Evolutionary conservation across 1,140 invertebrate genomes (phyloP).

Genomic region (Luehdorfia chinensis): DNA sequence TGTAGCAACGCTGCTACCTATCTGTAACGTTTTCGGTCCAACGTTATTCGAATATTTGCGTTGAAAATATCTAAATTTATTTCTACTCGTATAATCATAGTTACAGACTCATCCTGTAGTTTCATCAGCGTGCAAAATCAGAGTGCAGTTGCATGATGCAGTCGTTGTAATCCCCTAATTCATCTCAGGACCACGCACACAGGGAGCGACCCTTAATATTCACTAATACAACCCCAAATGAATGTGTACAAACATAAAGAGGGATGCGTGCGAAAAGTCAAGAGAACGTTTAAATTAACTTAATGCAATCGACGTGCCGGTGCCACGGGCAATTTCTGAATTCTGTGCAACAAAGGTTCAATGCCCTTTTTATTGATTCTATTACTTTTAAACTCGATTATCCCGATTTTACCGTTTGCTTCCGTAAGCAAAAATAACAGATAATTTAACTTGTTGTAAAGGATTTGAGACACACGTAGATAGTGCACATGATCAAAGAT

Average conservation of each 20-base stretch:
- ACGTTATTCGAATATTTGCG: too few species aligned
- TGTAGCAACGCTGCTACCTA: too few species aligned
- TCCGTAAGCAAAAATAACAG: too few species aligned
- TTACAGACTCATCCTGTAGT: constrained; percentile 47
- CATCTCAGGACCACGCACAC: constrained; percentile 56
- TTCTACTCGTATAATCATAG: too few species aligned
- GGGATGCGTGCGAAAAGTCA: constrained; percentile 68
- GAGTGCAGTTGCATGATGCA: constrained; percentile 73
- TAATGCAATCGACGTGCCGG: constrained; percentile 33
- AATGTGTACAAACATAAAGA: constrained; percentile 49
- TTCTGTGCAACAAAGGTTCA: constrained; percentile 2
- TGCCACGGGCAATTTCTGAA: neutral
- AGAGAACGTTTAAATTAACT: constrained; percentile 53
- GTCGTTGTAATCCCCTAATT: constrained; percentile 70
- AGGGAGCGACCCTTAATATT: constrained; percentile 38
- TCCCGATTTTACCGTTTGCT: too few species aligned
- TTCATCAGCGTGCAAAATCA: constrained; percentile 63
- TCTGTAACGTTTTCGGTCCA: too few species aligned
- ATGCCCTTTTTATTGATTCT: constrained; percentile 6
- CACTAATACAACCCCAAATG: constrained; percentile 54
- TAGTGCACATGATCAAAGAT: too few species aligned
- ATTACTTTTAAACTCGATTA: too few species aligned
- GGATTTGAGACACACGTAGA: too few species aligned
- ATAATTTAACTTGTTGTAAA: too few species aligned
- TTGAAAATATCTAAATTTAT: too few species aligned